Evolutionary conservation across 2,113 vertebrate genomes (phyloP).

Genomic region (Halcyon malimbica): DNA sequence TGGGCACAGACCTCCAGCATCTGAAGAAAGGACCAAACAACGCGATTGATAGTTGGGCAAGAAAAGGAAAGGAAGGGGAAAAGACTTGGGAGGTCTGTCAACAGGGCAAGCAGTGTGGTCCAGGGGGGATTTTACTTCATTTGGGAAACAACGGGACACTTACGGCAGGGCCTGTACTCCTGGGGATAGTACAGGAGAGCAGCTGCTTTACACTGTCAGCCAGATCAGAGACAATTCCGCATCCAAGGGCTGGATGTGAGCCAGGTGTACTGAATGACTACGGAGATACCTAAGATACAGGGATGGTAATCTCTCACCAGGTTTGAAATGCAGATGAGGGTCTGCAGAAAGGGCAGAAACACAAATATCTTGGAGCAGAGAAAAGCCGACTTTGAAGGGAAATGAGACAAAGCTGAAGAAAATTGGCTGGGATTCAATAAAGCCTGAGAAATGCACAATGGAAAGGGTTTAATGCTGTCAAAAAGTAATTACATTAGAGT

Average conservation of each 20-base stretch:
- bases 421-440: conserved; percentile 40
- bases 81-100: conserved; percentile 54
- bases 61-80: not conserved
- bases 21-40: not conserved
- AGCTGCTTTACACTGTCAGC: conserved; percentile 58
- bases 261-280: conserved; percentile 32
- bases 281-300: conserved; percentile 34
- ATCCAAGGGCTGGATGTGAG: conserved; percentile 41
- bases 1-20: not conserved
- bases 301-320: conserved; percentile 37
- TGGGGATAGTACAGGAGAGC: conserved; percentile 54
- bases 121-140: conserved; percentile 18
- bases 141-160: conserved; percentile 33
- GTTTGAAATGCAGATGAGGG: conserved; percentile 63
- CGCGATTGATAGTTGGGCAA: not conserved
- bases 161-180: conserved; percentile 31
- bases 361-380: conserved; percentile 45
- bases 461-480: conserved; percentile 25
- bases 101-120: conserved; percentile 44
- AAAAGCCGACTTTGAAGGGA: conserved; percentile 50
- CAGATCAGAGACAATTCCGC: conserved; percentile 29
- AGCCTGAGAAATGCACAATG: conserved; percentile 45
- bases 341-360: conserved; percentile 55
- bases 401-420: conserved; percentile 53
- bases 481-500: conserved; percentile 24